Conservation (phyloP, 2,888 invertebrate species). For the Bugulina stolonifera region DNA sequence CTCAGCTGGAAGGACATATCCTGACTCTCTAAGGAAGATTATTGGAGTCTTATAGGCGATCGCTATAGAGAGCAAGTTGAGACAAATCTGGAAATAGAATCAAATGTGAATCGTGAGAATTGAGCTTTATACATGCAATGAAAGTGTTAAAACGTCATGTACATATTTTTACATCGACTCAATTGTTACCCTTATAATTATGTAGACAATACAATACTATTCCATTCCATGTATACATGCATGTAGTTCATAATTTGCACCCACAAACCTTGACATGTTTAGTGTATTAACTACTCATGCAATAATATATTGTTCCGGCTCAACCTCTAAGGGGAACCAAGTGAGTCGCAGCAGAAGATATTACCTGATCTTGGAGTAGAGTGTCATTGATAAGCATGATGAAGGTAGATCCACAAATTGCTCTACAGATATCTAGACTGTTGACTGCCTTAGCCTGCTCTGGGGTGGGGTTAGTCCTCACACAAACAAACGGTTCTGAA, state of each 20-base stretch:
- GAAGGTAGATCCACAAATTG: constrained; percentile 3
- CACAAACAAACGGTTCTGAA: constrained; percentile 1
- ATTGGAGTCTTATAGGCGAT: constrained; percentile 21
- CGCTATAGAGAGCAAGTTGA: constrained; percentile 20
- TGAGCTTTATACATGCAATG: too few relatives aligned
- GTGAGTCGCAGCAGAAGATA: not conserved
- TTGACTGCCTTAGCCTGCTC: constrained; percentile 24
- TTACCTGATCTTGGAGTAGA: not conserved
- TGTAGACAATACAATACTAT: too few relatives aligned
- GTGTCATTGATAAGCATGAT: constrained; percentile 1
- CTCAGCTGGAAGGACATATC: not conserved
- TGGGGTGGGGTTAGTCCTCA: constrained; percentile 11
- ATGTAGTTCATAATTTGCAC: too few relatives aligned
- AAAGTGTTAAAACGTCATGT: too few relatives aligned
- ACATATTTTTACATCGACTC: too few relatives aligned
- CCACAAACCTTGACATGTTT: too few relatives aligned
- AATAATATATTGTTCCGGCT: too few relatives aligned
- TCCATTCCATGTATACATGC: too few relatives aligned
- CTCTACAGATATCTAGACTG: constrained; percentile 16
- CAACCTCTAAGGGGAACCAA: too few relatives aligned
- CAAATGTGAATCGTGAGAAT: too few relatives aligned
- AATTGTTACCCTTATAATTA: too few relatives aligned
- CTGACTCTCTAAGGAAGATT: constrained; percentile 20
- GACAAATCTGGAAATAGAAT: constrained; percentile 15
- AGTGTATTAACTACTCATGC: too few relatives aligned